Evolutionary conservation across 2,888 invertebrate species (phyloP).

Genomic region (Allolobophora icterica): DNA sequence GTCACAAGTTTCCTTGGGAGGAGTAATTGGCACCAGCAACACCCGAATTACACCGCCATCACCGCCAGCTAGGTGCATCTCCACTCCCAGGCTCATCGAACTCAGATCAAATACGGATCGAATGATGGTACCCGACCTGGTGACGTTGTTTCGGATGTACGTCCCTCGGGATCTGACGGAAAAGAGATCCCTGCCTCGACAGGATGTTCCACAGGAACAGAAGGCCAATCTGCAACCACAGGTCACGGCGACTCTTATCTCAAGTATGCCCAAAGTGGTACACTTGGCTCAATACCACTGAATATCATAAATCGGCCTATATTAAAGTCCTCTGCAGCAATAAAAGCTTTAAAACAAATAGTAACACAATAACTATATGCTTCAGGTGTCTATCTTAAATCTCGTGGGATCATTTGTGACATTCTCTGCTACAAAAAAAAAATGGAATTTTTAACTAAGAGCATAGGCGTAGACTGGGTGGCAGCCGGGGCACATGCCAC

Average conservation of each 20-base stretch:
- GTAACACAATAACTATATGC: neutral
- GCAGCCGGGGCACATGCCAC: too few relatives aligned
- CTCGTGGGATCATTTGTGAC: neutral
- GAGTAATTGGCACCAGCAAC: neutral
- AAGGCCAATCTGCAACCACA: neutral
- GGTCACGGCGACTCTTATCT: neutral
- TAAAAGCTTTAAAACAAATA: too few relatives aligned
- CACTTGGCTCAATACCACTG: slow-evolving; percentile 10
- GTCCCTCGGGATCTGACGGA: neutral
- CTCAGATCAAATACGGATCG: neutral
- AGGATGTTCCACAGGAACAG: neutral
- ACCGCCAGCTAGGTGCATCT: neutral
- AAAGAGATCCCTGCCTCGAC: neutral
- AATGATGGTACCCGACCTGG: slow-evolving; percentile 27
- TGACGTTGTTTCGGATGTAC: slow-evolving; percentile 20
- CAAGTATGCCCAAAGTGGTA: neutral
- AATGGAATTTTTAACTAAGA: too few relatives aligned
- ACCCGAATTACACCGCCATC: neutral
- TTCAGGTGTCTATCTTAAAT: neutral
- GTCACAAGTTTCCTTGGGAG: neutral
- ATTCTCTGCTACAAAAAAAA: neutral
- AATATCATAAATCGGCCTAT: neutral
- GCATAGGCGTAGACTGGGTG: too few relatives aligned
- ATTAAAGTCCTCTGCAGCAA: neutral
- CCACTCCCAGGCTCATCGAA: slow-evolving; percentile 21